Evolutionary conservation across 2,113 vertebrate species (phyloP).

Genomic region (Psilopsiagon aymara): DNA sequence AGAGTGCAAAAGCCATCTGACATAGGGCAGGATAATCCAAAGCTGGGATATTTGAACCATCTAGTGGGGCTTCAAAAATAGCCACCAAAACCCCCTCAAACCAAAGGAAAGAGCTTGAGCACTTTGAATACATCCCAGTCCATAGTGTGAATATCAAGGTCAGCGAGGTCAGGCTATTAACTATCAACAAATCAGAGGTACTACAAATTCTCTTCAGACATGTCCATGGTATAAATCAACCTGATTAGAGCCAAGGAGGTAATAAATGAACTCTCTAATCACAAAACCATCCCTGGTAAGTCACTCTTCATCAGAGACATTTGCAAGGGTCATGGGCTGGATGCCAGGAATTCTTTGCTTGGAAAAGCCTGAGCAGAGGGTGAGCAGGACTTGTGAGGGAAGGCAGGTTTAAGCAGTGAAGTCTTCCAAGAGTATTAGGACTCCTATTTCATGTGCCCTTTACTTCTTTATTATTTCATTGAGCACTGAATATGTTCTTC

Average conservation of each 20-base stretch:
- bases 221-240: background rate
- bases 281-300: background rate
- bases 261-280: background rate
- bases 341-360: background rate
- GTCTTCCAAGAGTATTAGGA: background rate
- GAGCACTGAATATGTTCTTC: background rate
- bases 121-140: background rate
- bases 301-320: background rate
- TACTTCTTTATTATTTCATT: accelerated
- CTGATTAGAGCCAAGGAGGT: background rate
- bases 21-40: background rate
- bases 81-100: background rate
- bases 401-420: background rate
- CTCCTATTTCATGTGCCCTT: background rate
- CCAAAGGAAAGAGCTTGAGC: background rate
- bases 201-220: background rate
- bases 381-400: background rate
- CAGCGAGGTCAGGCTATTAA: background rate
- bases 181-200: background rate
- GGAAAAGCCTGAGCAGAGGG: background rate
- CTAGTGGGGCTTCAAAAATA: background rate
- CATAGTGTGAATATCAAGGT: background rate
- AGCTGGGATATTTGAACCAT: background rate
- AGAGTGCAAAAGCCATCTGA: background rate
- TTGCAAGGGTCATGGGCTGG: background rate